Base-by-base conservation (phyloP, 2,797 vertebrate species). In the Malacoctenus gilli region DNA sequence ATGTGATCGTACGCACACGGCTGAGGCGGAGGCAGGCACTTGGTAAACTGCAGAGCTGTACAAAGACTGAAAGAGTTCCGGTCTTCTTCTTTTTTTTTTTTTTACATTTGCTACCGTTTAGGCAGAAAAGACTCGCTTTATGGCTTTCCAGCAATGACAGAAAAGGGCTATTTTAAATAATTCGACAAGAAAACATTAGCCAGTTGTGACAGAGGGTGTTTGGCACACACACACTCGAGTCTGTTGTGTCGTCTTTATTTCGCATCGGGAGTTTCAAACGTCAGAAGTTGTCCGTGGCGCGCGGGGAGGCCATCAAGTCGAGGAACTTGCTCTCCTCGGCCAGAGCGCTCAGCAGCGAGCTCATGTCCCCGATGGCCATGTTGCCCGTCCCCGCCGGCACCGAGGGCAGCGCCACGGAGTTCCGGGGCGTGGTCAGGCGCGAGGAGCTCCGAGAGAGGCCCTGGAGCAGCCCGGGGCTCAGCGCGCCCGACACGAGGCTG, bases 321-420 rank as follows among this genome's bases (percentile, higher is more conserved):
- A 98, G 90, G 84, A 96, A 95, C 87, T 93, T 94, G 89, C 85
- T 96, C 82, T 97, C 96, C 72, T 96, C 94, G 0, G 93, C 94
- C 73, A 97, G 87, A 11, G 94, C 89, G 8, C 86, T 94, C 52
- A 97, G 86, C 93, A 98, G 89, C 36, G 95, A 96, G 88, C 90
- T 95, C 95, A 97, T 96, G 79, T 98, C 94, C 22, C 94, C 94
- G 1, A 96, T 92, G 15, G 95, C 95, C 95, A 96, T 97, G 90
- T 97, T 97, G 64, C 92, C 93, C 44, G 92, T 90, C 58, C 94
- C 94, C 0, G 85, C 21, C 0, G 92, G 91, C 64, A 93, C 86
- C 2, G 92, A 87, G 35, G 93, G 93, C 81, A 96, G 80, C 0
- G 93, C 93, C 61, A 94, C 85, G 1, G 94, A 96, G 86, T 93